phyloP scores from a whole-genome alignment of 2,113 vertebrate species.

The Onychorhynchus coronatus region DNA sequence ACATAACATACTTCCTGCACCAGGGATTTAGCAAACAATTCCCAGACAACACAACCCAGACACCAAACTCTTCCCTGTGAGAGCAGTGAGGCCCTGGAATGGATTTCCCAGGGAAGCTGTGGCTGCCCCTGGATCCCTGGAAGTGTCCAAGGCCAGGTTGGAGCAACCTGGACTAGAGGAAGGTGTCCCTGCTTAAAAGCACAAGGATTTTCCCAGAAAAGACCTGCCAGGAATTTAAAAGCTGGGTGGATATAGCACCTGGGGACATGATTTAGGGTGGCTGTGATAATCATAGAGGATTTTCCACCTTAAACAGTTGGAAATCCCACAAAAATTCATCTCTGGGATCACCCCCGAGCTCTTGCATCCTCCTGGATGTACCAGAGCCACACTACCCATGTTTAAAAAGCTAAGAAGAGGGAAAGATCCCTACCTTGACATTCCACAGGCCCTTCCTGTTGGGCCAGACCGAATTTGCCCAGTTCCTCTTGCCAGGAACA shows the following conservation, averaged over 20 bases:
- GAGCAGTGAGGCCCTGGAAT: no score
- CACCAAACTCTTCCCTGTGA: not conserved
- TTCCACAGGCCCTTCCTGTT: not conserved
- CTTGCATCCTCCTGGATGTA: not conserved
- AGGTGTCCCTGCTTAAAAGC: not conserved
- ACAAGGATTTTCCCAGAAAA: not conserved
- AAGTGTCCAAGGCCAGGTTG: not conserved
- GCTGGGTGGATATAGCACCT: not conserved
- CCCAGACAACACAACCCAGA: constrained; percentile 7
- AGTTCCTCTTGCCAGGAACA: not conserved
- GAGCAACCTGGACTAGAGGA: not conserved
- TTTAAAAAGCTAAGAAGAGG: not conserved
- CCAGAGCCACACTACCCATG: rapidly evolving
- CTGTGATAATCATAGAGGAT: not conserved
- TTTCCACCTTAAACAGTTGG: not conserved
- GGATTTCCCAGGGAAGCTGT: no score
- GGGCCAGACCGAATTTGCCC: not conserved
- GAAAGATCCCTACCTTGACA: not conserved
- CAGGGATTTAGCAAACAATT: not conserved
- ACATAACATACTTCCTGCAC: not conserved
- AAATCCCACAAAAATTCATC: not conserved
- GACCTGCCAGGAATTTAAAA: not conserved
- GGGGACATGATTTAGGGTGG: not conserved
- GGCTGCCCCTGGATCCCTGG: not conserved
- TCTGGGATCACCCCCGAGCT: not conserved